Conservation (phyloP, 2,888 invertebrate genomes). For the Drosophila tanythrix region DNA sequence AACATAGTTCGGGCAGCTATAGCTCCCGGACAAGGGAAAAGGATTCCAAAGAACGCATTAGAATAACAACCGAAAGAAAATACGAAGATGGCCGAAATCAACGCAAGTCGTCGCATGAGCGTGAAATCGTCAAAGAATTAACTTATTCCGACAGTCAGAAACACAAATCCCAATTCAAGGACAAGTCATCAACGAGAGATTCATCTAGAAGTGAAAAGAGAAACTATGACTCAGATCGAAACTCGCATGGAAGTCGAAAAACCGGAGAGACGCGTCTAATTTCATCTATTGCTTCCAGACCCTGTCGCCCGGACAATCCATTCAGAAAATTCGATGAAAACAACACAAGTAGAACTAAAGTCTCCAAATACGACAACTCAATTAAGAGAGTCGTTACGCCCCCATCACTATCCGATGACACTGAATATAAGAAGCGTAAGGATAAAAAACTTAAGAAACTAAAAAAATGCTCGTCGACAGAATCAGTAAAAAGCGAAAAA, state of each 20-base stretch:
- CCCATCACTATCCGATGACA: slow-evolving; percentile 85
- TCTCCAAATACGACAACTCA: slow-evolving; percentile 86
- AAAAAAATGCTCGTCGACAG: slow-evolving; percentile 85
- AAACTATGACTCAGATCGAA: slow-evolving; percentile 54
- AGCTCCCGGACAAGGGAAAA: slow-evolving; percentile 51
- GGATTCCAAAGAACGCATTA: slow-evolving; percentile 45
- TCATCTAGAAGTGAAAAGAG: slow-evolving; percentile 26
- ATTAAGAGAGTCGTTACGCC: slow-evolving; percentile 82
- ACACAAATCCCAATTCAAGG: slow-evolving; percentile 30
- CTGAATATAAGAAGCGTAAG: slow-evolving; percentile 86
- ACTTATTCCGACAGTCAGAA: slow-evolving; percentile 32
- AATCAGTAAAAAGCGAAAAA: slow-evolving; percentile 87
- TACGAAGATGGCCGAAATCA: slow-evolving; percentile 33
- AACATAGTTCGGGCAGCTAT: slow-evolving; percentile 34
- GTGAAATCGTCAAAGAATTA: slow-evolving; percentile 30
- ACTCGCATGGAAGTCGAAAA: slow-evolving; percentile 35
- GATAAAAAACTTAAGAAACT: slow-evolving; percentile 87
- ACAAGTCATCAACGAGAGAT: slow-evolving; percentile 21
- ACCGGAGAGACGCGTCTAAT: slow-evolving; percentile 49
- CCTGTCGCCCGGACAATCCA: slow-evolving; percentile 72
- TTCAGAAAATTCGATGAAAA: slow-evolving; percentile 87
- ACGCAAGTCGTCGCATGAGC: slow-evolving; percentile 46
- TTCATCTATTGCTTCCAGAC: slow-evolving; percentile 59
- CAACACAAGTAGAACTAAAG: slow-evolving; percentile 85
- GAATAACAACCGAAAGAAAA: slow-evolving; percentile 18